Evolutionary conservation across 2,797 vertebrate genomes (phyloP), one percentile per base, ranked within the genome.

Genomic region (Lateolabrax maculatus): DNA sequence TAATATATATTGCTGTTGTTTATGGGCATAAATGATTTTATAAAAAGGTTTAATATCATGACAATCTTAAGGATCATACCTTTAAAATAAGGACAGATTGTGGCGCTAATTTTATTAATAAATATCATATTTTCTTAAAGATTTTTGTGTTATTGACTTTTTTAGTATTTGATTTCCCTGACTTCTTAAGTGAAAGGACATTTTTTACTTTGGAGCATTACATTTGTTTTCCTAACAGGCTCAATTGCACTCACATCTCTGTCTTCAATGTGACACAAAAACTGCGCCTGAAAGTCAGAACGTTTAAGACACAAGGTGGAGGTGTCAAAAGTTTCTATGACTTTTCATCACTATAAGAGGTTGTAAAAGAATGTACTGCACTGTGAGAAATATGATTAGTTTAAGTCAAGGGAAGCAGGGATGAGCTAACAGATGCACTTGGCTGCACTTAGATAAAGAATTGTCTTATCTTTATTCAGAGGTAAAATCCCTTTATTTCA

Each of bases 401-500:
- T 60, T 18, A 27, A 51, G 4, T 39, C 43, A 31, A 31, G 53
- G 11, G 53, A 23, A 23, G 44, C 44, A 58, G 13, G 31, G 52
- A 56, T 60, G 63, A 71, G 64, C n/a, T 70, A 51, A 77, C 61
- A 57, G 27, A 56, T 67, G 3, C 56, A 72, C 70, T 43, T 68
- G 65, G 56, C 44, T 67, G 63, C 71, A 75, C 55, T 36, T 43
- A 23, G 9, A 36, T 41, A 51, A 87, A 79, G 57, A 61, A 72
- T 67, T 60, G 39, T 66, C 46, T 66, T 56, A 49, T 81, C 68
- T 64, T 58, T 64, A 84, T 84, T 87, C 71, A 70, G 73, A 84
- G 64, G 37, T 84, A 74, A 73, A 84, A 78, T 79, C 70, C 41
- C 23, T 60, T 76, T 65, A 68, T 79, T 90, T 52, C 66, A 80